Conservation (phyloP, 2,113 vertebrate genomes). For the Phoxinus phoxinus region DNA sequence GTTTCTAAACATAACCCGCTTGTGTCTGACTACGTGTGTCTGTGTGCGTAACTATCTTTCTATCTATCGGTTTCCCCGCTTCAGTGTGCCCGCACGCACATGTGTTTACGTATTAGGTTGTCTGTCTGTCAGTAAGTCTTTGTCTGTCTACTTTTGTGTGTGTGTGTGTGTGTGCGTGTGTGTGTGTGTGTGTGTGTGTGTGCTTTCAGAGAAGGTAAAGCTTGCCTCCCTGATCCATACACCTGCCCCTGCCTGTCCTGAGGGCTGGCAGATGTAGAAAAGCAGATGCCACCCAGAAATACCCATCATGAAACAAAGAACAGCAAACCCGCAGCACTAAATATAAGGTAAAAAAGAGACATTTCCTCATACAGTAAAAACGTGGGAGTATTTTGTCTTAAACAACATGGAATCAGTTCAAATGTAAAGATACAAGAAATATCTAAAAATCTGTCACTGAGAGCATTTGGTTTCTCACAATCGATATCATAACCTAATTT, state of each 20-base stretch:
- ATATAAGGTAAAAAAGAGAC: neutral
- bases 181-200: neutral
- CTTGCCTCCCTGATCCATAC: constrained; percentile 70
- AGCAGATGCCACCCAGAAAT: constrained; percentile 49
- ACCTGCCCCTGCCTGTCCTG: constrained; percentile 75
- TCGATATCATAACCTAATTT: constrained; percentile 23
- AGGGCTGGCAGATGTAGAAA: constrained; percentile 42
- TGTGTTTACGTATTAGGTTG: constrained; percentile 33
- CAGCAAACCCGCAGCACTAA: neutral
- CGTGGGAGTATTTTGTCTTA: neutral
- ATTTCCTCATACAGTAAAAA: neutral
- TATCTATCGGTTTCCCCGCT: constrained; percentile 18
- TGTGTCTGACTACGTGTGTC: constrained; percentile 56
- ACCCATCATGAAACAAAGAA: constrained; percentile 33
- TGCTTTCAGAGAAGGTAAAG: constrained; percentile 57
- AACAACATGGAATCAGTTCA: no score
- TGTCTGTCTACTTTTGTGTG: constrained; percentile 28
- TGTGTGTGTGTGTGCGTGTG: no score
- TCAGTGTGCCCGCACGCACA: neutral
- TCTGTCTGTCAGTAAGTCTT: constrained; percentile 32
- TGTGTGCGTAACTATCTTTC: neutral
- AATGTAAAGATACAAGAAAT: neutral
- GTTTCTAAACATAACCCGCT: constrained; percentile 70
- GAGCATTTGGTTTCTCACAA: constrained; percentile 2
- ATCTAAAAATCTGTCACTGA: neutral